Base-by-base conservation (phyloP, 2,888 invertebrate genomes). In the Diarsia brunnea region DNA sequence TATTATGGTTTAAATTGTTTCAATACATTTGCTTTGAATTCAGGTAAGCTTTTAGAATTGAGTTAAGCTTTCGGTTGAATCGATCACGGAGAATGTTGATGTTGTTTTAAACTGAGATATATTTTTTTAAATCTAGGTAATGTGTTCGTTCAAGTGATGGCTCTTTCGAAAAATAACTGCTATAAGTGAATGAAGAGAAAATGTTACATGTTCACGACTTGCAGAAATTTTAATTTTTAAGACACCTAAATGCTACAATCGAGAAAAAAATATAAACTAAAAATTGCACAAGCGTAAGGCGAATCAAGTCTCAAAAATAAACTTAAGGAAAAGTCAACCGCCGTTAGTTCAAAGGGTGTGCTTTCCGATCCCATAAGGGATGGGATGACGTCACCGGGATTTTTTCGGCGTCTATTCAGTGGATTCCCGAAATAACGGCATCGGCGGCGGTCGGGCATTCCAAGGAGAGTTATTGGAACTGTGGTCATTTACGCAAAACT, bases 351-450 rank as follows among this genome's bases (percentile, higher is more conserved):
- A 81, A 75, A 82, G 81, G 76, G 84, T 81, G 49, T 81, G 81
- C 66, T 79, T 79, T 70, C 24, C 84, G 75, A 86, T 80, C 74
- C 63, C 75, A 78, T 51, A 82, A 84, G 86, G 89, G 88, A 85
- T 87, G 85, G 64, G 49, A 79, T 91, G 90, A 91, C 90, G 90
- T 91, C 90, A 91, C 73, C 58, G 72, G 84, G 73, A 71, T 79
- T 85, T 78, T 85, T 82, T 81, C 61, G 70, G 69, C 73, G 60
- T 74, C 71, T 79, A 80, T 82, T 76, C 70, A 78, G 69, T 68
- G 69, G 75, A 87, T 85, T 83, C 88, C 82, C 74, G 66, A 85
- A 81, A 80, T 82, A 88, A 86, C 88, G 81, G 85, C 71, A 75
- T 47, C 47, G 65, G 27, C 64, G 68, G 83, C 66, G 68, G 83